Evolutionary conservation across 2,797 vertebrate genomes (phyloP), one percentile per base, ranked within the genome.

Genomic region (Sus cebifrons): DNA sequence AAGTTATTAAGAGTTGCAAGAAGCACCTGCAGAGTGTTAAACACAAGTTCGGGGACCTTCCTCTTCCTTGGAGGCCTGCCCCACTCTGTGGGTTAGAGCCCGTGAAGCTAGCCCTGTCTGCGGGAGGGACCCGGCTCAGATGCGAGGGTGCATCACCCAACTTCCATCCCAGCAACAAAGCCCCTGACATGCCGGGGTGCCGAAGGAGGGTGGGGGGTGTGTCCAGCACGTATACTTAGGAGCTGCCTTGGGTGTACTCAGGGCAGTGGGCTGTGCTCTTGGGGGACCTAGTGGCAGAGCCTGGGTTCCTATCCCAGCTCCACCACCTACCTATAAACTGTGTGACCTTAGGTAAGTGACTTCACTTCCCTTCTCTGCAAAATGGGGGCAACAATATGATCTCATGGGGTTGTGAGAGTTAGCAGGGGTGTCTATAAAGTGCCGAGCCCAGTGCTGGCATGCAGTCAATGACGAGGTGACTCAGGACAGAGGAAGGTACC

Each of bases 161-260:
- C 27, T 71, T 49, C 64, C n/a, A 49, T 23, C 18, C 49, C 79
- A 77, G 79, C 62, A 70, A 40, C 40, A 21, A 54, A 54, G 49
- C 18, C 54, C 10, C 25, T n/a, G 56, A 12, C 36, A 1, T 67
- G 44, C 54, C 40, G 21, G 6, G 49, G 27, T 20, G 58, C 4
- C 5, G 36, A 5, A 64, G 15, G 20, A 14, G 20, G 8, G 67
- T 27, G 54, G 3, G 18, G 81, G 6, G 60, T 9, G 16, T 29
- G 8, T 18, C 2, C 15, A 67, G 18, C 1, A 1, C 1, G 1
- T 12, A 17, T 2, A 3, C 14, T 49, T 27, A 29, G 64, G 54
- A 78, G 18, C 62, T 20, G 40, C 23, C 17, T 84, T 88, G 36
- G 21, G 2, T 65, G 49, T 12, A 3, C 52, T 25, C 36, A 21